A percentile compares a stretch with the other conserved stretches of the same genome.
These are phyloP conservation scores for Coturnix japonica DNA, from an alignment of 2,113 vertebrate genomes.

Conservation along the genomic window DNA sequence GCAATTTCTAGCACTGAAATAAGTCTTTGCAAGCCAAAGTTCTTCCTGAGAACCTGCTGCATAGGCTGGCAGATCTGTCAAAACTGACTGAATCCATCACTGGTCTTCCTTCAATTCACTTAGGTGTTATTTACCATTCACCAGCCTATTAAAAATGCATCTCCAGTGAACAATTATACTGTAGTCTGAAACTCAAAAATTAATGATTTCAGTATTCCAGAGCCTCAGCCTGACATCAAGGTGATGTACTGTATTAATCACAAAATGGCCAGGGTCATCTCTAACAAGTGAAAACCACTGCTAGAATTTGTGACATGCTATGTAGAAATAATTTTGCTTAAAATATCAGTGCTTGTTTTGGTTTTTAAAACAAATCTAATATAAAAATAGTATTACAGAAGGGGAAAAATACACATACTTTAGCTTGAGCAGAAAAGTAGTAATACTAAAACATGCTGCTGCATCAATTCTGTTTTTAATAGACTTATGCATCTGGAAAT, in stretches of 20 bases:
- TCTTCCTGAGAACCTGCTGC: neutral
- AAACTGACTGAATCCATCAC: neutral
- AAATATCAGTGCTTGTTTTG: neutral
- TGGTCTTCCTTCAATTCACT: neutral
- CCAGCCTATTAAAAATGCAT: neutral
- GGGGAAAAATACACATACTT: neutral
- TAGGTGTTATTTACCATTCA: neutral
- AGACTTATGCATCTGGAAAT: neutral
- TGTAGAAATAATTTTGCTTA: neutral
- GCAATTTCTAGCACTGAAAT: neutral
- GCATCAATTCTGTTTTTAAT: neutral
- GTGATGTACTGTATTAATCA: neutral
- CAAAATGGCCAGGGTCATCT: neutral
- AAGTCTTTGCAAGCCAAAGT: neutral
- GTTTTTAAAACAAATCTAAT: neutral
- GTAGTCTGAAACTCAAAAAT: slow-evolving; percentile 3
- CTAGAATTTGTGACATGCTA: neutral
- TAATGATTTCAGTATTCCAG: neutral
- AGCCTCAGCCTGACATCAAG: neutral
- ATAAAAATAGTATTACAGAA: neutral
- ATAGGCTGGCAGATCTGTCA: neutral
- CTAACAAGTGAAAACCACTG: neutral
- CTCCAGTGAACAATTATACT: neutral
- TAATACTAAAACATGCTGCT: neutral
- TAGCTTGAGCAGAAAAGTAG: neutral